phyloP scores from a whole-genome alignment of 2,888 invertebrate genomes.

The Melangyna quadrimaculata region DNA sequence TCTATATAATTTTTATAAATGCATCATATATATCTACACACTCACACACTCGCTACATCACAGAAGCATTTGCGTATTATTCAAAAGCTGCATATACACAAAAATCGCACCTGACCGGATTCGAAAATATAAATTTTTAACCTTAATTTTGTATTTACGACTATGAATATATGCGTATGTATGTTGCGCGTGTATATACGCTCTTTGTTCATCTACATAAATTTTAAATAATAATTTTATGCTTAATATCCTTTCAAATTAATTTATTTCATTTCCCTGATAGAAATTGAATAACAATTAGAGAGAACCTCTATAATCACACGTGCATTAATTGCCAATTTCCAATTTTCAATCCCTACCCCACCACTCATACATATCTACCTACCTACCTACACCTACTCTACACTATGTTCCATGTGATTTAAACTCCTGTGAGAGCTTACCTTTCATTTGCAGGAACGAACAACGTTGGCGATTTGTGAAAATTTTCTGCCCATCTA shows the following conservation, averaged over 20 bases:
- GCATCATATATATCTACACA: not conserved
- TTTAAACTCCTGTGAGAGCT: constrained; percentile 5
- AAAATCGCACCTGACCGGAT: constrained; percentile 32
- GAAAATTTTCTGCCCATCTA: constrained; percentile 29
- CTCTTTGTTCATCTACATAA: constrained; percentile 30
- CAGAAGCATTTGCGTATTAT: not conserved
- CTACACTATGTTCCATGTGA: not conserved
- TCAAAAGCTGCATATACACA: not conserved
- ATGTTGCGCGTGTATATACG: not conserved
- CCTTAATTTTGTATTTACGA: not conserved
- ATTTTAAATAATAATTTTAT: constrained; percentile 64
- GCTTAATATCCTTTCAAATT: constrained; percentile 65
- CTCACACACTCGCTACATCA: not conserved
- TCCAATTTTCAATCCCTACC: constrained; percentile 51
- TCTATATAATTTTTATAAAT: constrained; percentile 4
- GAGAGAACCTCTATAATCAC: constrained; percentile 55
- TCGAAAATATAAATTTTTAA: constrained; percentile 8
- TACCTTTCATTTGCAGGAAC: constrained; percentile 36
- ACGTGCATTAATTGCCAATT: constrained; percentile 63
- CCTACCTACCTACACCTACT: not conserved
- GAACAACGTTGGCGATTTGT: constrained; percentile 2
- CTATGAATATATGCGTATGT: not conserved
- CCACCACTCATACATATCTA: not conserved
- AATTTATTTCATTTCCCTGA: constrained; percentile 66
- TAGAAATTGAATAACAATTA: constrained; percentile 68